phyloP scores from a whole-genome alignment of 2,797 vertebrate species.

The Sebastes ruberrimus region DNA sequence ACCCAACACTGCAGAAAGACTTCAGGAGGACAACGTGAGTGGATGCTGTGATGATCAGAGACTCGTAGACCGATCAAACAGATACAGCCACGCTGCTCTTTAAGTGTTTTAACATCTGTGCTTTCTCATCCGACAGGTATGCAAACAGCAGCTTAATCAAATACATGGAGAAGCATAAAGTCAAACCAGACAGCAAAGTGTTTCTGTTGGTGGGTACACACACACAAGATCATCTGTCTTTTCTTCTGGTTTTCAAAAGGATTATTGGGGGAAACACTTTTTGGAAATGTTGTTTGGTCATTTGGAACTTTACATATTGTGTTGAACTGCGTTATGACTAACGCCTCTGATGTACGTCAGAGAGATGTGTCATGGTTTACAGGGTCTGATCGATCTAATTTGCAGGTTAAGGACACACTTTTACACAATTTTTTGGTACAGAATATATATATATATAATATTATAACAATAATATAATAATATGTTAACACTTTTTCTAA shows the following conservation, averaged over 20 bases:
- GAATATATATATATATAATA: too few relatives aligned
- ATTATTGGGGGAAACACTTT: not conserved
- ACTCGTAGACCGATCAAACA: not conserved
- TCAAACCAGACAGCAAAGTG: constrained; percentile 98
- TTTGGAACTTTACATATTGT: not conserved
- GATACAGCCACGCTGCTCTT: not conserved
- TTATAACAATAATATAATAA: too few relatives aligned
- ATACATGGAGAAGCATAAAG: constrained; percentile 99
- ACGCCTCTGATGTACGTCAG: not conserved
- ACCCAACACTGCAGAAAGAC: constrained; percentile 97
- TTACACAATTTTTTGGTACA: too few relatives aligned
- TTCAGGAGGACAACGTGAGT: constrained; percentile 99
- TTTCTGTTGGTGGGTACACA: constrained; percentile 91
- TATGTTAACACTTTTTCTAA: too few relatives aligned
- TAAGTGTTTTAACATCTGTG: not conserved
- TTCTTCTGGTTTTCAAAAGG: not conserved
- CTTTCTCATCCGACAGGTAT: constrained; percentile 82
- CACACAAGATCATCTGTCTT: not conserved
- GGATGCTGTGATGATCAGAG: not conserved
- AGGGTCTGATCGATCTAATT: not conserved
- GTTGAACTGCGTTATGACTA: not conserved
- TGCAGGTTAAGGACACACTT: too few relatives aligned
- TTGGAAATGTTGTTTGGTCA: not conserved
- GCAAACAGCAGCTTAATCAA: constrained; percentile 99
- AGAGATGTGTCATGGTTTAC: not conserved